Conservation (phyloP, 2,888 invertebrate species). For the Erebia ligea region DNA sequence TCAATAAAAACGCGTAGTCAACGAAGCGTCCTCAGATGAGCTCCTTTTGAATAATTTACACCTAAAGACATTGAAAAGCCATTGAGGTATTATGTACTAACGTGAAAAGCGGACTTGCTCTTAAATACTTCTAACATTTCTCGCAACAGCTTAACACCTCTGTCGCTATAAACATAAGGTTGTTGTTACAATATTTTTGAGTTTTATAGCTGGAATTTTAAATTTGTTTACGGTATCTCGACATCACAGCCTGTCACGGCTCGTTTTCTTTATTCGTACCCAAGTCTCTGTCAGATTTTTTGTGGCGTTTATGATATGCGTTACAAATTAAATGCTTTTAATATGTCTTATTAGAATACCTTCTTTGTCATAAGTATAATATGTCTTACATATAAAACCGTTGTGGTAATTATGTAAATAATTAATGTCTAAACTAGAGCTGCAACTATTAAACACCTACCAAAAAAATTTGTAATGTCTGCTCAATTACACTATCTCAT, state of each 20-base stretch:
- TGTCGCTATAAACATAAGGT: constrained; percentile 45
- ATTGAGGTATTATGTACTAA: too few relatives aligned
- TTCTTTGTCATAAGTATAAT: constrained; percentile 15
- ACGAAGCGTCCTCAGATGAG: constrained; percentile 66
- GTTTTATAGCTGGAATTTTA: background rate
- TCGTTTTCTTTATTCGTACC: constrained; percentile 62
- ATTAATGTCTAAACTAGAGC: constrained; percentile 12
- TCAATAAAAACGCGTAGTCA: constrained; percentile 64
- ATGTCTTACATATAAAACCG: constrained; percentile 1
- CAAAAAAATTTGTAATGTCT: too few relatives aligned
- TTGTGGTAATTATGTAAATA: background rate
- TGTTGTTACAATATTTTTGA: constrained; percentile 36
- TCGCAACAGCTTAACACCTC: constrained; percentile 29
- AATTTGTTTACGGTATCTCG: constrained; percentile 27
- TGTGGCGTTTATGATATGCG: constrained; percentile 52
- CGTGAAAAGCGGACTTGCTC: constrained; percentile 57
- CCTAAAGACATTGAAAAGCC: constrained; percentile 68
- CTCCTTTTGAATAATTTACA: constrained; percentile 79
- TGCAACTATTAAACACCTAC: constrained; percentile 1
- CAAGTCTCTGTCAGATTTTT: constrained; percentile 65
- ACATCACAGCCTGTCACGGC: constrained; percentile 37
- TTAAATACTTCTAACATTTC: constrained; percentile 43
- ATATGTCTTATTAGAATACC: constrained; percentile 58
- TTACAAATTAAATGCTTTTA: constrained; percentile 61
- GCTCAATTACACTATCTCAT: too few relatives aligned